A percentile compares a stretch with the other conserved stretches of the same genome.
Evolutionary conservation across 2,888 invertebrate species (phyloP).

Genomic region (Dryadula phaetusa): DNA sequence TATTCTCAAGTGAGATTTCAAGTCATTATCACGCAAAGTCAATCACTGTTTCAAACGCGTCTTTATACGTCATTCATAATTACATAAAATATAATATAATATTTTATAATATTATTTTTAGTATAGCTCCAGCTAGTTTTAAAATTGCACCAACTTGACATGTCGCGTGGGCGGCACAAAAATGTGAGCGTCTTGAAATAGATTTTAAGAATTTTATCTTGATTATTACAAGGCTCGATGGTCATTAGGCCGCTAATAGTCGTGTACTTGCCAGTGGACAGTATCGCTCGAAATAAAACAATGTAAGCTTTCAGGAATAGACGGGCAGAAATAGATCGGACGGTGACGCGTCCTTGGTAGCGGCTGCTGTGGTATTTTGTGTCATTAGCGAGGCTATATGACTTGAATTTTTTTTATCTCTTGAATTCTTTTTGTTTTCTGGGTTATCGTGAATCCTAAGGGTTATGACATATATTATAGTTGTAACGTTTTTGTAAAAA

Average conservation of each 20-base stretch:
- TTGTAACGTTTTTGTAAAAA: neutral
- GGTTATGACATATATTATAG: neutral
- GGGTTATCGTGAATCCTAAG: neutral
- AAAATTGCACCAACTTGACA: slow-evolving; percentile 19
- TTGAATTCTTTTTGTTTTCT: neutral
- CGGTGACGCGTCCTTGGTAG: slow-evolving; percentile 74
- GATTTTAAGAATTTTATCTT: slow-evolving; percentile 18
- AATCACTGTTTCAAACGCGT: neutral
- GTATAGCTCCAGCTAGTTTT: neutral
- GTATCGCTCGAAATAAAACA: slow-evolving; percentile 76
- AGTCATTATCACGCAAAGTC: neutral
- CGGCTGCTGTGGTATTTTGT: slow-evolving; percentile 66
- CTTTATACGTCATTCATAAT: neutral
- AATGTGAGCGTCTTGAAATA: slow-evolving; percentile 23
- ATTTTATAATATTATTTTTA: slow-evolving; percentile 9
- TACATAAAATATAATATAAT: slow-evolving; percentile 6
- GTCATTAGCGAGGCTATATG: slow-evolving; percentile 63
- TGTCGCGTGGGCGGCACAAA: slow-evolving; percentile 18
- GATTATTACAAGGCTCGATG: slow-evolving; percentile 33
- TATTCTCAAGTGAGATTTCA: neutral
- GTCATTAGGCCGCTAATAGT: slow-evolving; percentile 55
- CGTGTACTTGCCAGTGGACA: slow-evolving; percentile 71
- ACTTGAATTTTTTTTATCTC: slow-evolving; percentile 27
- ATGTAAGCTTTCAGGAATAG: slow-evolving; percentile 82
- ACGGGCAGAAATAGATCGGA: slow-evolving; percentile 70